phyloP scores from a whole-genome alignment of 2,113 vertebrate genomes.

The Micronisus gabar region DNA sequence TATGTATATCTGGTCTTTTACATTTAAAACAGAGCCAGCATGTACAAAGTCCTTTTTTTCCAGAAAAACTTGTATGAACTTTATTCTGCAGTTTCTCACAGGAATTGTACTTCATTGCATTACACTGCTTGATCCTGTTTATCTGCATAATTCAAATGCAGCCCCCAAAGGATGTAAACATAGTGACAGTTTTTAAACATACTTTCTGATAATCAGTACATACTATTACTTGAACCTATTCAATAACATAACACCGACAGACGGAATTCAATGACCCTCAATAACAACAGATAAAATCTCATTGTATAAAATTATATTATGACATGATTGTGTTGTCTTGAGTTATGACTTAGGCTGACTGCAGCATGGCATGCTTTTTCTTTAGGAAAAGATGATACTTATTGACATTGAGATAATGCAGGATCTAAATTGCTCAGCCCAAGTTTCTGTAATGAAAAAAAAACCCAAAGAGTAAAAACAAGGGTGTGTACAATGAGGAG shows the following conservation, averaged over 20 bases:
- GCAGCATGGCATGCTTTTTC: conserved; percentile 28
- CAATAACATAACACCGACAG: conserved; percentile 24
- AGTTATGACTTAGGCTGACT: conserved; percentile 36
- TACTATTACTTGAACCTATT: conserved; percentile 38
- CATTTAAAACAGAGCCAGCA: not conserved
- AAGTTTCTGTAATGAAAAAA: not conserved
- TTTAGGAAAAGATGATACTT: not conserved
- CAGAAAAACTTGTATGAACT: not conserved
- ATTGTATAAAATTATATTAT: conserved; percentile 39
- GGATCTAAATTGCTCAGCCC: not conserved
- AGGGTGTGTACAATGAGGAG: not conserved
- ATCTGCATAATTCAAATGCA: conserved; percentile 45
- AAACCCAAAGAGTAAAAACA: not conserved
- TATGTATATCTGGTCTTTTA: not conserved
- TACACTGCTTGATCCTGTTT: conserved; percentile 8
- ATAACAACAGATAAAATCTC: conserved; percentile 31
- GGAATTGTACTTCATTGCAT: not conserved
- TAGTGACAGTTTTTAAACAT: conserved; percentile 29
- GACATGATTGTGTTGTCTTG: conserved; percentile 26
- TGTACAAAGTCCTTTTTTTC: not conserved
- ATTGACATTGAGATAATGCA: not conserved
- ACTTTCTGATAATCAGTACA: conserved; percentile 39
- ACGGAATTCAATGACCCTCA: conserved; percentile 48
- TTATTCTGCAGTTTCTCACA: not conserved
- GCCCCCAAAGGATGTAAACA: conserved; percentile 17